Percentiles rank a stretch among this genome's conserved stretches.
Evolutionary conservation across 2,113 vertebrate genomes (phyloP).

Genomic region (Mus spicilegus): DNA sequence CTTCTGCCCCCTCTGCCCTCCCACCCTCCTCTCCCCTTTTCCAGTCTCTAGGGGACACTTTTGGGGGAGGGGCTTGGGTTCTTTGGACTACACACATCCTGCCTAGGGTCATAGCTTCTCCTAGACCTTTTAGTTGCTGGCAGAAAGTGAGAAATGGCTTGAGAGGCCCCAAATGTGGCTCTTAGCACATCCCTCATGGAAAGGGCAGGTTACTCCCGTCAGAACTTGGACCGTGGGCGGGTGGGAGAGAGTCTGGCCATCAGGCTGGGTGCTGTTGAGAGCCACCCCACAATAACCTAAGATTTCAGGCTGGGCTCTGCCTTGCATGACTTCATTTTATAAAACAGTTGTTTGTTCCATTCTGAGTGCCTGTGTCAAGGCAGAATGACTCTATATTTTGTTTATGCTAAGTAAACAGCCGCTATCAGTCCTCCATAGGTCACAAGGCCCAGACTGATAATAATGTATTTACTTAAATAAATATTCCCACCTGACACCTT

Average conservation of each 20-base stretch:
- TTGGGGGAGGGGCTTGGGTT: no score
- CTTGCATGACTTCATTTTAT: background rate
- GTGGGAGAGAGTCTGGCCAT: background rate
- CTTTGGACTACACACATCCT: fast-evolving
- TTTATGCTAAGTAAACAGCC: background rate
- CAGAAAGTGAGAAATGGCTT: background rate
- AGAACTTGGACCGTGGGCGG: background rate
- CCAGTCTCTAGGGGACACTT: background rate
- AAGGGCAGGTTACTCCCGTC: background rate
- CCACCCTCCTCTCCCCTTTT: background rate
- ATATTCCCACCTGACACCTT: background rate
- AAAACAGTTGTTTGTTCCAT: background rate
- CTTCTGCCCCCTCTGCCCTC: background rate
- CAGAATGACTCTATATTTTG: background rate
- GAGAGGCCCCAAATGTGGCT: background rate
- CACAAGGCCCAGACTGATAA: background rate
- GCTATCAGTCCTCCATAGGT: background rate
- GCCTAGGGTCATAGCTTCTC: background rate
- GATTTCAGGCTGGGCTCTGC: background rate
- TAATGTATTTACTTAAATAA: background rate
- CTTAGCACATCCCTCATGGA: background rate
- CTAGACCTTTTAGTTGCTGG: background rate
- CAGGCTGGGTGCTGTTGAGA: background rate
- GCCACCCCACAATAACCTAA: no score
- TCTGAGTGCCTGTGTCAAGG: background rate